Evolutionary conservation across 2,888 invertebrate species (phyloP), one percentile per base, ranked within the genome.

Genomic region (Hypomecis atomaria): DNA sequence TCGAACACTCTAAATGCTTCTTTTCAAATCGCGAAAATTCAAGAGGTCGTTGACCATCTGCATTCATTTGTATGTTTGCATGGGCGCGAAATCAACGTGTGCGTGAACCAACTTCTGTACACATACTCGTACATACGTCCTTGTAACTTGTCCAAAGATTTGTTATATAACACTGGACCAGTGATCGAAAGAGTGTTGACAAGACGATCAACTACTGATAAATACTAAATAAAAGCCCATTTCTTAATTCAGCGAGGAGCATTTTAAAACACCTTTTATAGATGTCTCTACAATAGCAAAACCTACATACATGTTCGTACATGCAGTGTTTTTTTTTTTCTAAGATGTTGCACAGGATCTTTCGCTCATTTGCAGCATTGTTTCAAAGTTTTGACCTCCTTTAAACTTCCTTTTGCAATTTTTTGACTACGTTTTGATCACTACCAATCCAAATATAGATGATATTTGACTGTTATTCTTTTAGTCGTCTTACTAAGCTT

Each of bases 31-130:
- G 74, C 78, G 74, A 84, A 84, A 85, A 79, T 79, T 78, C 75
- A 69, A 82, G 71, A 80, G 87, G 82, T 88, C 83, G 65, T 65
- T 78, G 86, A 87, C 85, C 88, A 38, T 34, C 48, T 65, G 57
- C 55, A 66, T 69, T 70, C 55, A 66, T 69, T 70, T 59, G 71
- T 71, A 69, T 71, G 70, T 68, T 66, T 58, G 60, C n/a, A 52
- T 71, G 74, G 67, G 69, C 70, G 71, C 68, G 71, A 67, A 67
- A 11, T 53, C 49, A 7, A 38, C 38, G 33, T 36, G 40, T 48
- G 10, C 6, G 43, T 44, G 8, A 44, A 53, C 11, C 42, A 53
- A 10, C 10, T 36, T 62, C 11, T 56, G 56, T 50, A 10, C 43
- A 52, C 52, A 52, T n/a, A n/a, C n/a, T n/a, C n/a, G n/a, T n/a